phyloP scores from a whole-genome alignment of 2,888 invertebrate species.

The Andrena dorsata region DNA sequence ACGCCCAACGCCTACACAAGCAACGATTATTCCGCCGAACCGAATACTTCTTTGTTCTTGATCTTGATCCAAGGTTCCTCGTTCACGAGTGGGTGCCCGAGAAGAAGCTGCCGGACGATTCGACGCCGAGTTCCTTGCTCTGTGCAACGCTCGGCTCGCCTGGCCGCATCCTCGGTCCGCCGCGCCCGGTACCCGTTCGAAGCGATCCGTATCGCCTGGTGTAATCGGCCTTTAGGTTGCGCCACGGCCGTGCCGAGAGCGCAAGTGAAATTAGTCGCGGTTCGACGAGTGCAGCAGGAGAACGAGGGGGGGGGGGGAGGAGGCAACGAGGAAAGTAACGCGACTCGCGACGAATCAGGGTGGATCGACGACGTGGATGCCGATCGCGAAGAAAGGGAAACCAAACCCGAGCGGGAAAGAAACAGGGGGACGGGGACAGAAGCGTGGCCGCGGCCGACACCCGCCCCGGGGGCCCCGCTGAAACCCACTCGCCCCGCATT shows the following conservation, averaged over 20 bases:
- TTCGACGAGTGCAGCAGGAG: conserved; percentile 59
- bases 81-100: too few species aligned
- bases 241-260: conserved; percentile 65
- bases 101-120: too few species aligned
- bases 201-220: conserved; percentile 30
- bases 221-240: conserved; percentile 56
- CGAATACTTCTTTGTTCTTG: not conserved
- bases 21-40: not conserved
- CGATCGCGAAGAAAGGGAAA: conserved; percentile 52
- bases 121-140: not conserved
- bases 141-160: not conserved
- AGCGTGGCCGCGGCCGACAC: conserved; percentile 10
- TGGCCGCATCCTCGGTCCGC: conserved; percentile 4
- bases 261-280: conserved; percentile 76
- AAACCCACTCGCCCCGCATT: conserved; percentile 54
- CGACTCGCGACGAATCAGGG: conserved; percentile 64
- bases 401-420: not conserved
- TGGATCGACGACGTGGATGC: conserved; percentile 57
- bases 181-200: not conserved
- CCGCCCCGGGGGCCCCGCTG: not conserved
- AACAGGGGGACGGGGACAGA: conserved; percentile 12
- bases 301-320: conserved; percentile 48
- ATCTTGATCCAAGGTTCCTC: too few species aligned
- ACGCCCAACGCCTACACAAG: too few species aligned
- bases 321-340: conserved; percentile 68